Percentiles rank a stretch among this genome's conserved stretches.
phyloP scores from a whole-genome alignment of 2,113 vertebrate genomes.

The Pavo muticus region DNA sequence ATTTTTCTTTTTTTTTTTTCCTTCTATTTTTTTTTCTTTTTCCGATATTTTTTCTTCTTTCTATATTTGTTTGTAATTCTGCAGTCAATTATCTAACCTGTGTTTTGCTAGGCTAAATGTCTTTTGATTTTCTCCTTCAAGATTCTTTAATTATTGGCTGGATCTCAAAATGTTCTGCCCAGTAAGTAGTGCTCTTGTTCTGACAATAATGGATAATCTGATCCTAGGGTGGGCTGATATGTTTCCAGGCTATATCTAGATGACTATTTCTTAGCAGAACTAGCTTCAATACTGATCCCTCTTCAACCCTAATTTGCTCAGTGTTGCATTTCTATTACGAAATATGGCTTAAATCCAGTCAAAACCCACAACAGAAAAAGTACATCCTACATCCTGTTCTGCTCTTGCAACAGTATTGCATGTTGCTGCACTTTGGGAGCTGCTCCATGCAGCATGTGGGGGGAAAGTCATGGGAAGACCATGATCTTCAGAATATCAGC shows the following conservation, averaged over 20 bases:
- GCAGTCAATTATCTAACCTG: background rate
- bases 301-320: background rate
- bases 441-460: rapidly evolving
- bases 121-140: background rate
- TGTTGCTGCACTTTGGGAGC: background rate
- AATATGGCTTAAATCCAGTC: background rate
- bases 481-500: background rate
- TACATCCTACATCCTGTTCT: rapidly evolving
- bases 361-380: background rate
- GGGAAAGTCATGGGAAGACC: background rate
- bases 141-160: background rate
- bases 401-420: rapidly evolving
- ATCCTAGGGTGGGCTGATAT: background rate
- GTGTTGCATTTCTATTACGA: background rate
- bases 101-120: background rate
- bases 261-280: background rate
- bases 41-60: background rate
- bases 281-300: background rate
- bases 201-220: background rate
- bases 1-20: background rate
- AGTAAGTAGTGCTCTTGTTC: background rate
- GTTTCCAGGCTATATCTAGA: background rate
- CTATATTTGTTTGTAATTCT: background rate
- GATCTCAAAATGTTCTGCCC: background rate
- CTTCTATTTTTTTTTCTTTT: background rate